Evolutionary conservation across 2,113 vertebrate genomes (phyloP).

Genomic region (Colius striatus): DNA sequence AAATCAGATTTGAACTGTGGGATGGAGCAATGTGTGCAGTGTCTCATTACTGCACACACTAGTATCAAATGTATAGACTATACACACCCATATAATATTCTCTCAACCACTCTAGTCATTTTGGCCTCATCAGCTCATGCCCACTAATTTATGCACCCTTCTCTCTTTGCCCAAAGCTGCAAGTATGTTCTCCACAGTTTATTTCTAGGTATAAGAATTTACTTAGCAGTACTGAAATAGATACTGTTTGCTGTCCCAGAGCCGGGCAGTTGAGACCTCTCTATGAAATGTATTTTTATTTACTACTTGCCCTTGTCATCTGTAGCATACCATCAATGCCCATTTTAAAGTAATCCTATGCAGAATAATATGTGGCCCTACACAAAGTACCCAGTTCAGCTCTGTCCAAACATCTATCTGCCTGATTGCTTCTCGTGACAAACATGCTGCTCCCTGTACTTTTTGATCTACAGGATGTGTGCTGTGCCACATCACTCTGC

Average conservation of each 20-base stretch:
- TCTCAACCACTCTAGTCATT: fast-evolving
- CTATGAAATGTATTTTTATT: constrained; percentile 46
- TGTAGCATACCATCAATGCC: background rate
- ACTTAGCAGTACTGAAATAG: constrained; percentile 56
- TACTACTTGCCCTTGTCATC: constrained; percentile 21
- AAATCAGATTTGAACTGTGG: background rate
- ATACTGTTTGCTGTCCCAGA: constrained; percentile 14
- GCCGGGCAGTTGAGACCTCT: constrained; percentile 4
- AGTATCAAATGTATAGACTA: background rate
- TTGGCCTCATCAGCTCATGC: background rate
- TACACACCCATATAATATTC: background rate
- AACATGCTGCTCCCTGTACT: background rate
- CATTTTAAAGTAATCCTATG: background rate
- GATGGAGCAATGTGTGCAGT: background rate
- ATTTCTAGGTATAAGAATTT: constrained; percentile 57
- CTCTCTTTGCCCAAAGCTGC: background rate
- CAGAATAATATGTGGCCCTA: background rate
- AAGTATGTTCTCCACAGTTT: background rate
- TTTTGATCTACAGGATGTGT: background rate
- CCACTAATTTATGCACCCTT: background rate
- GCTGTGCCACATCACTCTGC: background rate
- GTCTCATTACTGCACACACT: background rate
- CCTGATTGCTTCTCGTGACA: background rate
- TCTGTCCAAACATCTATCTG: background rate
- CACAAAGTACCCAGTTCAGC: background rate